Conservation (phyloP, 35 echinoderm and acorn worm species). For the Acanthaster planci region DNA sequence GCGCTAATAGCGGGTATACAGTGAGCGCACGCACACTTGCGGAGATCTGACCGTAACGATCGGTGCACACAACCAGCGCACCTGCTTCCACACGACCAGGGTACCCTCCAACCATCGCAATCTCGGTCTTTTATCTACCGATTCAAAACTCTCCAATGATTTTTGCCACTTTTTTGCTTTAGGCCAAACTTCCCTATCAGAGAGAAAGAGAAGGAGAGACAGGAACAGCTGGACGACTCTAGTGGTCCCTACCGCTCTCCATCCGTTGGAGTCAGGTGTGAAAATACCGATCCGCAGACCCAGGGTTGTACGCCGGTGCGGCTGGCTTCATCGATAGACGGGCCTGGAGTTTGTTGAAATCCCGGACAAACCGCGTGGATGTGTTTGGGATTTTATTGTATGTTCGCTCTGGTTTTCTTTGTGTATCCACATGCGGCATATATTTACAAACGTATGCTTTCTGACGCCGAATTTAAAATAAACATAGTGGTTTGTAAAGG, state of each 20-base stretch:
- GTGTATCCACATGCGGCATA: too few relatives aligned
- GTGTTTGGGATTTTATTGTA: too few relatives aligned
- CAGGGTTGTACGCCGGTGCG: neutral
- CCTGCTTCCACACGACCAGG: neutral
- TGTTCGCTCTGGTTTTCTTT: too few relatives aligned
- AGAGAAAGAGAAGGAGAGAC: neutral
- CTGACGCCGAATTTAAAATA: too few relatives aligned
- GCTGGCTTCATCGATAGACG: neutral
- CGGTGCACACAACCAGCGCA: neutral
- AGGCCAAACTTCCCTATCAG: too few relatives aligned
- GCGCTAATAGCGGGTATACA: neutral
- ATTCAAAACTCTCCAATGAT: slow-evolving; percentile 26
- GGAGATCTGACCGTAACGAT: neutral
- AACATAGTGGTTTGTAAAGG: too few relatives aligned
- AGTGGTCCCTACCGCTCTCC: slow-evolving; percentile 7
- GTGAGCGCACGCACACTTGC: neutral
- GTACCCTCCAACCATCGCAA: too few relatives aligned
- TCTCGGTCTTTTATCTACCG: too few relatives aligned
- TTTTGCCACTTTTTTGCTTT: slow-evolving; percentile 35
- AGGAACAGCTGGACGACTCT: neutral
- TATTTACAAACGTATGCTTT: too few relatives aligned
- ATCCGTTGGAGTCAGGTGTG: slow-evolving; percentile 32
- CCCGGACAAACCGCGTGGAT: neutral
- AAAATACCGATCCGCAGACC: slow-evolving; percentile 48
- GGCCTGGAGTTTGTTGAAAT: neutral